Conservation (phyloP, 2,888 invertebrate species). For the Synergus gifuensis region DNA sequence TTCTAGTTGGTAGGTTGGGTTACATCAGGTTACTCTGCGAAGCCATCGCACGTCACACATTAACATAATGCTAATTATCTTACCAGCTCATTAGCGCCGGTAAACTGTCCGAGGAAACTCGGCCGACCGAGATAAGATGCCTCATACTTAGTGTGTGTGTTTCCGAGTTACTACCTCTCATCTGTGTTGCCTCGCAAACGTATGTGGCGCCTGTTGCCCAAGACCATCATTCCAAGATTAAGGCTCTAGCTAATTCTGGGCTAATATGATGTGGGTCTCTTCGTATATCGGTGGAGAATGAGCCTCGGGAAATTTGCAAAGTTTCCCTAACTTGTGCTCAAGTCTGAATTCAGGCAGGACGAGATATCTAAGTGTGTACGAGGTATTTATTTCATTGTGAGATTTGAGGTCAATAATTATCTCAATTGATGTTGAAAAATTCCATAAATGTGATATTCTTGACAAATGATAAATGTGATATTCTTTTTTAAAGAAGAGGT, state of each 20-base stretch:
- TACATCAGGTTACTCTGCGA: conserved; percentile 66
- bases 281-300: conserved; percentile 45
- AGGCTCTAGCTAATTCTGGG: conserved; percentile 58
- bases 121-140: conserved; percentile 74
- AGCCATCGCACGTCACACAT: conserved; percentile 72
- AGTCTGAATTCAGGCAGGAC: conserved; percentile 16
- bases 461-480: too few relatives aligned
- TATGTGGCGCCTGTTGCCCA: conserved; percentile 17
- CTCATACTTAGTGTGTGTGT: conserved; percentile 31
- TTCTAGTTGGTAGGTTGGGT: conserved; percentile 61
- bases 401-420: too few relatives aligned
- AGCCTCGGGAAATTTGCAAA: conserved; percentile 47
- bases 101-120: conserved; percentile 77
- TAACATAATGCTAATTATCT: conserved; percentile 78
- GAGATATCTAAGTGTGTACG: background rate
- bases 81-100: conserved; percentile 77
- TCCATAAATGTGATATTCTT: too few relatives aligned
- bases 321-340: conserved; percentile 59
- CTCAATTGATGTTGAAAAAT: too few relatives aligned
- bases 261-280: conserved; percentile 65
- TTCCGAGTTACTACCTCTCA: conserved; percentile 2
- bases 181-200: conserved; percentile 4
- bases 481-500: too few relatives aligned
- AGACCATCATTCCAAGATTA: conserved; percentile 59
- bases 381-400: too few relatives aligned